A percentile compares a stretch with the other conserved stretches of the same genome.
Evolutionary conservation across 1,140 invertebrate genomes (phyloP).

Genomic region (Heliconius congener): DNA sequence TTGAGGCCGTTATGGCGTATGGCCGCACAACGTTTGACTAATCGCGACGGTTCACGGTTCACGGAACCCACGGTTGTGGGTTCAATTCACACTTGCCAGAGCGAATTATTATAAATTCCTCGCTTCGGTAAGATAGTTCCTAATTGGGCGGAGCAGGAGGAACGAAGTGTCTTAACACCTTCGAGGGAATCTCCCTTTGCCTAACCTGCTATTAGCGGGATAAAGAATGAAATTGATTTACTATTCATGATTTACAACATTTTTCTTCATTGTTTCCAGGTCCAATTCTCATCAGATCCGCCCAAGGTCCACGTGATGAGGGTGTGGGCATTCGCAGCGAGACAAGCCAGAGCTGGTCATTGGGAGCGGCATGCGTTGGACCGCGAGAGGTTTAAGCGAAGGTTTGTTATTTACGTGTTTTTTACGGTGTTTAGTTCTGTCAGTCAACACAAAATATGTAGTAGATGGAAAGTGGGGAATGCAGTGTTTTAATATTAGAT

Average conservation of each 20-base stretch:
- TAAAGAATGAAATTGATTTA: neutral
- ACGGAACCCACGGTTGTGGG: no score
- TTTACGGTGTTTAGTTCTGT: no score
- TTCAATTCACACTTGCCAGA: no score
- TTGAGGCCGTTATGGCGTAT: no score
- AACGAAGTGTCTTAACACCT: neutral
- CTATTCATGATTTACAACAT: neutral
- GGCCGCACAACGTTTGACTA: no score
- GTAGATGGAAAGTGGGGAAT: no score
- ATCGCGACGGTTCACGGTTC: no score
- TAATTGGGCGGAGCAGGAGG: neutral
- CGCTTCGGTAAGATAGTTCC: no score
- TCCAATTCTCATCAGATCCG: conserved; percentile 62
- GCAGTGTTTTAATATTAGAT: no score
- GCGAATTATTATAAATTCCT: no score
- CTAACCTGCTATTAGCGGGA: neutral
- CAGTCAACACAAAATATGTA: no score
- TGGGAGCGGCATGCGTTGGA: conserved; percentile 70
- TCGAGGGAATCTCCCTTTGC: neutral
- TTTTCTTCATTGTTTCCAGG: conserved; percentile 49
- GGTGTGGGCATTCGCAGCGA: conserved; percentile 73
- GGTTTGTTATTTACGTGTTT: conserved; percentile 26
- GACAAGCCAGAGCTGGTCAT: conserved; percentile 65
- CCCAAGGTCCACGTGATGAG: conserved; percentile 75
- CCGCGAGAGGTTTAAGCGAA: conserved; percentile 68